Percentiles rank a stretch among this genome's conserved stretches.
These are phyloP conservation scores for Cololabis saira DNA, from an alignment of 2,113 vertebrate genomes.

Conservation along the genomic window DNA sequence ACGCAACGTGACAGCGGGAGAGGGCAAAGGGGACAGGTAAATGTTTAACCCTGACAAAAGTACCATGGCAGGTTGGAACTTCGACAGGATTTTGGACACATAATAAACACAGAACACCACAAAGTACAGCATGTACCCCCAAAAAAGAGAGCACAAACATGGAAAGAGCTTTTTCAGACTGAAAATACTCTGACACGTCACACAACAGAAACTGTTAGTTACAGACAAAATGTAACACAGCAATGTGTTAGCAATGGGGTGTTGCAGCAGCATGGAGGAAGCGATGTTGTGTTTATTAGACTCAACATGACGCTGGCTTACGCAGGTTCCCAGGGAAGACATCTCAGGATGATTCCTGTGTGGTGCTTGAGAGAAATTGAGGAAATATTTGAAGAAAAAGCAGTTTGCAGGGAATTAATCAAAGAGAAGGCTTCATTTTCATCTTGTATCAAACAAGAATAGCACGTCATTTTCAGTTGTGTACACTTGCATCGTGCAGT, in stretches of 20 bases:
- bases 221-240: conserved; percentile 38
- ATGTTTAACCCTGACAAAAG: conserved; percentile 77
- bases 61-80: conserved; percentile 61
- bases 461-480: conserved; percentile 22
- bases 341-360: conserved; percentile 58
- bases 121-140: conserved; percentile 35
- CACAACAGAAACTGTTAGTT: conserved; percentile 49
- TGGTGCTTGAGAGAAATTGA: conserved; percentile 64
- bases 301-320: conserved; percentile 36
- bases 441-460: conserved; percentile 18
- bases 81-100: conserved; percentile 72
- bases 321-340: conserved; percentile 32
- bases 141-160: conserved; percentile 44
- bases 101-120: conserved; percentile 53
- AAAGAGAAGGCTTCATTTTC: conserved; percentile 13
- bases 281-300: conserved; percentile 44
- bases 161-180: conserved; percentile 34
- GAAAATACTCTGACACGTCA: conserved; percentile 30
- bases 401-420: conserved; percentile 28
- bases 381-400: conserved; percentile 14
- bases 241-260: conserved; percentile 41
- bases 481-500: conserved; percentile 8
- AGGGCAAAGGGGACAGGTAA: conserved; percentile 76
- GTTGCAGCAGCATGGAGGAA: conserved; percentile 36
- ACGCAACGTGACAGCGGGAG: conserved; percentile 67